These are phyloP conservation scores for Xiphorhynchus erythropygius DNA, from an alignment of 2,797 vertebrate species.

Conservation along the genomic window DNA sequence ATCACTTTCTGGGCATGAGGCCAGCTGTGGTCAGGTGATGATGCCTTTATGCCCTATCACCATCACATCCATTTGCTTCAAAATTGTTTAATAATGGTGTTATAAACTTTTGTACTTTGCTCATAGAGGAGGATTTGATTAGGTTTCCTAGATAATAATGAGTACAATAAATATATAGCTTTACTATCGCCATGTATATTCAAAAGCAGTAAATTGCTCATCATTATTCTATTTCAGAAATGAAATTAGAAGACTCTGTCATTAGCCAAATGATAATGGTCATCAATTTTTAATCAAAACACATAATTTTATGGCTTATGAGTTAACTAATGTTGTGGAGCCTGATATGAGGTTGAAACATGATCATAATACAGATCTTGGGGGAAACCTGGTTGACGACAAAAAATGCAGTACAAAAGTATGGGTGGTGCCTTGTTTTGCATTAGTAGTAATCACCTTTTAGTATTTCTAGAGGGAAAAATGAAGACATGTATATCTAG, in stretches of 20 bases:
- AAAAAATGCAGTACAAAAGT: background rate
- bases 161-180: slow-evolving; percentile 28
- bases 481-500: background rate
- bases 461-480: background rate
- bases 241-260: slow-evolving; percentile 26
- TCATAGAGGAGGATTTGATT: slow-evolving; percentile 3
- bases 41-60: background rate
- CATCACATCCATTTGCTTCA: background rate
- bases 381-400: background rate
- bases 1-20: background rate
- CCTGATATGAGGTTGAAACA: background rate
- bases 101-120: background rate
- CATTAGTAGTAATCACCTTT: background rate
- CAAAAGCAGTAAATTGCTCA: slow-evolving; percentile 21
- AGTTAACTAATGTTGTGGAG: slow-evolving; percentile 26
- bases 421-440: background rate
- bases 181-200: background rate
- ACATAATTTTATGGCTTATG: slow-evolving; percentile 45
- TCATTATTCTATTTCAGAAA: slow-evolving; percentile 24
- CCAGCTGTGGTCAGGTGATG: background rate
- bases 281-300: slow-evolving; percentile 57
- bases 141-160: slow-evolving; percentile 27
- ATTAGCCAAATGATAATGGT: slow-evolving; percentile 23
- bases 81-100: background rate
- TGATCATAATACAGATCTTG: background rate